Evolutionary conservation across 1,140 invertebrate genomes (phyloP).

Genomic region (Dysdera silvatica): DNA sequence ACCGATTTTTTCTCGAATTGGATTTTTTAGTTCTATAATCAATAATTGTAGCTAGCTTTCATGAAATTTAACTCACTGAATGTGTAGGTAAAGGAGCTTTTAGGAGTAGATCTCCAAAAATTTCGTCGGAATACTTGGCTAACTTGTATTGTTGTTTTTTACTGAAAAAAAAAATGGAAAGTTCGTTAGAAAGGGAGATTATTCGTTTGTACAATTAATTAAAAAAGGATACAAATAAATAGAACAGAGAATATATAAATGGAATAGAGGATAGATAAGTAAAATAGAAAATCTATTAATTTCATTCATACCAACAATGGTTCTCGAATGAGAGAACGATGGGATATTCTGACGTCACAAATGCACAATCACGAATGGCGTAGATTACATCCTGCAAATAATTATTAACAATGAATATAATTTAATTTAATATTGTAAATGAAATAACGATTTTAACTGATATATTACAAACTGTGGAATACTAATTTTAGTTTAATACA

Average conservation of each 20-base stretch:
- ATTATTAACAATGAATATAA: conserved; percentile 4
- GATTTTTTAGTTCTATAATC: no score
- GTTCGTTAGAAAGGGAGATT: no score
- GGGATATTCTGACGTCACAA: conserved; percentile 94
- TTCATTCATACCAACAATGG: conserved; percentile 68
- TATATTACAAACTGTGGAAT: neutral
- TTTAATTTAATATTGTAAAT: neutral
- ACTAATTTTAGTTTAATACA: no score
- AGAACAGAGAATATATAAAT: neutral
- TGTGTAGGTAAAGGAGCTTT: conserved; percentile 84
- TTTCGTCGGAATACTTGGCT: conserved; percentile 98
- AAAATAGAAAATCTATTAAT: neutral
- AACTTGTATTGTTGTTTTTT: conserved; percentile 95
- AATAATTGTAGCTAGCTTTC: no score
- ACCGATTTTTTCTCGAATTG: no score
- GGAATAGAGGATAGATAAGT: neutral
- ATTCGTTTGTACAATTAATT: conserved; percentile 6
- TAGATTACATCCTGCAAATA: conserved; percentile 76
- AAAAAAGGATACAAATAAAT: neutral
- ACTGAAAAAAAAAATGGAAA: conserved; percentile 43
- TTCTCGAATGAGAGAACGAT: conserved; percentile 98
- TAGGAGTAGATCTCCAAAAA: conserved; percentile 86
- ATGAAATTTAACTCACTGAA: conserved; percentile 58
- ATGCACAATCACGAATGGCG: conserved; percentile 93
- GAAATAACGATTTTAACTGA: neutral